A percentile compares a stretch with the other conserved stretches of the same genome.
Conservation (phyloP, 2,888 invertebrate species). For the Leucophenga montana region DNA sequence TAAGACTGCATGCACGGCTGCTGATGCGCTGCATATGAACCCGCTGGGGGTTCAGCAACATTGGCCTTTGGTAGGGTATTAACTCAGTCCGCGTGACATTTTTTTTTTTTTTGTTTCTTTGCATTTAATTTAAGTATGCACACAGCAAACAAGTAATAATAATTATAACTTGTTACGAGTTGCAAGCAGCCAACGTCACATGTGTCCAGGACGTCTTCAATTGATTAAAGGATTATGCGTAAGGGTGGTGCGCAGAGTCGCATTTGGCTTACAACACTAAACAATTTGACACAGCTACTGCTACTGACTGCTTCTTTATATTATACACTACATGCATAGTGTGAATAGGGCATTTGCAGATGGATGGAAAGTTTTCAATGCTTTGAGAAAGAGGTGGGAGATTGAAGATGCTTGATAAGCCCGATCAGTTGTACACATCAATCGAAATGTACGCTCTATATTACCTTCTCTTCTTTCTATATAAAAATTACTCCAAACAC, state of each 20-base stretch:
- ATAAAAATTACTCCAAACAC: no score
- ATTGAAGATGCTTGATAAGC: no score
- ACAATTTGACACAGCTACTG: no score
- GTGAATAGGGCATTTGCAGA: no score
- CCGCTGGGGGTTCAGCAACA: background rate
- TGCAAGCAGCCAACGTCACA: no score
- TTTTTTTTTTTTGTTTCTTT: slow-evolving; percentile 35
- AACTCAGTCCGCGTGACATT: slow-evolving; percentile 56
- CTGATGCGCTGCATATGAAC: background rate
- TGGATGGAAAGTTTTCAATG: no score
- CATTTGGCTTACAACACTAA: no score
- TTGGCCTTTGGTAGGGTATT: slow-evolving; percentile 35
- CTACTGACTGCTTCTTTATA: background rate
- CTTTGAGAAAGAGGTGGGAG: no score
- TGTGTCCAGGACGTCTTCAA: slow-evolving; percentile 40
- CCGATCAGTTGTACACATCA: no score
- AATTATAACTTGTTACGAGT: slow-evolving; percentile 55
- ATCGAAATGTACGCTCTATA: no score
- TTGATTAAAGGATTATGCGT: slow-evolving; percentile 55
- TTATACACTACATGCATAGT: background rate
- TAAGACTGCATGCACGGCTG: slow-evolving; percentile 7
- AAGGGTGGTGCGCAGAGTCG: background rate
- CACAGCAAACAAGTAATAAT: slow-evolving; percentile 49
- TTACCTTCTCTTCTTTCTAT: no score
- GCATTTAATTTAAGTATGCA: slow-evolving; percentile 42